Evolutionary conservation across 2,797 vertebrate species (phyloP).

Genomic region (Chelon labrosus): DNA sequence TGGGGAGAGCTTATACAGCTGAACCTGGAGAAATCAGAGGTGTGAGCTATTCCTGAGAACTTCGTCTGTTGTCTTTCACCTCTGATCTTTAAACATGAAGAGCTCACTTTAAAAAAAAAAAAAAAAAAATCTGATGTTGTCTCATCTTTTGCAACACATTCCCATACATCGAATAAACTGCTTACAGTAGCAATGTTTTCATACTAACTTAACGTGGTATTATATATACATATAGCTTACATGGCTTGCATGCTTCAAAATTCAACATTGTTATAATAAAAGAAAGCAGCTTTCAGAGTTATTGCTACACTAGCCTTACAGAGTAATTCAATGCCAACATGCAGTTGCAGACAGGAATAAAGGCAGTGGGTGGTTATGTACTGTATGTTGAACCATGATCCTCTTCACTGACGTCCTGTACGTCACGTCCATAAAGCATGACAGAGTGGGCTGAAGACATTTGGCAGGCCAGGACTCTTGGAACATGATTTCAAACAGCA

Average conservation of each 20-base stretch:
- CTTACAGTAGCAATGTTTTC: neutral
- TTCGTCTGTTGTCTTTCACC: neutral
- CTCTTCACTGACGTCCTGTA: neutral
- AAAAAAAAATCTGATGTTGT: neutral
- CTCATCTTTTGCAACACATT: conserved; percentile 2
- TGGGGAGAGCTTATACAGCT: conserved; percentile 70
- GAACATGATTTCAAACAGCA: conserved; percentile 34
- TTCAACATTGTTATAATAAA: too few relatives aligned
- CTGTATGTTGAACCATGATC: neutral
- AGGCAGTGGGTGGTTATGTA: neutral
- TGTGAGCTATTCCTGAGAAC: conserved; percentile 87
- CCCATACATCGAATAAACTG: neutral
- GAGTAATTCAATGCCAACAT: neutral
- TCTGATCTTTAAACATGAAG: conserved; percentile 5
- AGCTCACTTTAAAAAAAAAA: neutral
- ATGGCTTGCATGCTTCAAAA: too few relatives aligned
- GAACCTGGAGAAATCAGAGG: conserved; percentile 92
- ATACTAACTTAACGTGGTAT: neutral
- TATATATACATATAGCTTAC: neutral
- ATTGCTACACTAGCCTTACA: too few relatives aligned
- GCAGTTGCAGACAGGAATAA: neutral
- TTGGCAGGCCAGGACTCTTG: neutral
- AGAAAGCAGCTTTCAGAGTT: too few relatives aligned
- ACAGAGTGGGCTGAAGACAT: neutral
- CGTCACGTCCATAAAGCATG: conserved; percentile 1